These are phyloP conservation scores for Oreochromis aureus DNA, from an alignment of 2,113 vertebrate genomes.

Conservation along the genomic window DNA sequence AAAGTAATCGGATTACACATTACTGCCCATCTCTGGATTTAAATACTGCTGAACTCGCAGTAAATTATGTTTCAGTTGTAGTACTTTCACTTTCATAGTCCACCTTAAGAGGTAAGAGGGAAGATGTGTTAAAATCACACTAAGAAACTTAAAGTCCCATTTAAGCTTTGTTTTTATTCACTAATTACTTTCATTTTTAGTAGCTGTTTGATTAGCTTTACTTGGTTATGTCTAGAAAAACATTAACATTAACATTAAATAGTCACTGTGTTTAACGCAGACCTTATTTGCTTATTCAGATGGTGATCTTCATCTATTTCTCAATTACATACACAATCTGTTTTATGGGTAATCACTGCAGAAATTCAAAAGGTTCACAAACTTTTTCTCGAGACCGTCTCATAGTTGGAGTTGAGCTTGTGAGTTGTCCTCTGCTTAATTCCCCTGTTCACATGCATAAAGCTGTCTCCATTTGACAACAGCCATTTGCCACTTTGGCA, in stretches of 20 bases:
- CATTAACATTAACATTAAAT: not conserved
- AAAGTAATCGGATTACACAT: rapidly evolving
- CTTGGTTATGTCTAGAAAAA: not conserved
- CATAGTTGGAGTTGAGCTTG: not conserved
- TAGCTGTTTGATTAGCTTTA: not conserved
- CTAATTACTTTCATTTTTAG: rapidly evolving
- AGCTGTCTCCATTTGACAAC: conserved; percentile 39
- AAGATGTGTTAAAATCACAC: not conserved
- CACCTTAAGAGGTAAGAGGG: not conserved
- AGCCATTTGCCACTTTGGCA: conserved; percentile 47
- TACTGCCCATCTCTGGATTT: not conserved
- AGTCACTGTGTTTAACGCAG: not conserved
- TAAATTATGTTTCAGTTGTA: not conserved
- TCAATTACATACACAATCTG: not conserved
- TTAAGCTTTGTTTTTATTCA: not conserved
- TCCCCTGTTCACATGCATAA: conserved; percentile 22
- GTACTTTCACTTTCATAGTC: not conserved
- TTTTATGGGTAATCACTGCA: not conserved
- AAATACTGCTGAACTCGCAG: not conserved
- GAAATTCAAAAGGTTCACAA: not conserved
- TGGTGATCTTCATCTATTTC: not conserved
- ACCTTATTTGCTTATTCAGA: rapidly evolving
- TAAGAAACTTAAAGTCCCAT: not conserved
- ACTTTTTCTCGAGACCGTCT: not conserved
- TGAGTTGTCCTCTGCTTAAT: not conserved